A percentile compares a stretch with the other conserved stretches of the same genome.
phyloP scores from a whole-genome alignment of 1,140 invertebrate species.

The Diploscapter pachys region DNA sequence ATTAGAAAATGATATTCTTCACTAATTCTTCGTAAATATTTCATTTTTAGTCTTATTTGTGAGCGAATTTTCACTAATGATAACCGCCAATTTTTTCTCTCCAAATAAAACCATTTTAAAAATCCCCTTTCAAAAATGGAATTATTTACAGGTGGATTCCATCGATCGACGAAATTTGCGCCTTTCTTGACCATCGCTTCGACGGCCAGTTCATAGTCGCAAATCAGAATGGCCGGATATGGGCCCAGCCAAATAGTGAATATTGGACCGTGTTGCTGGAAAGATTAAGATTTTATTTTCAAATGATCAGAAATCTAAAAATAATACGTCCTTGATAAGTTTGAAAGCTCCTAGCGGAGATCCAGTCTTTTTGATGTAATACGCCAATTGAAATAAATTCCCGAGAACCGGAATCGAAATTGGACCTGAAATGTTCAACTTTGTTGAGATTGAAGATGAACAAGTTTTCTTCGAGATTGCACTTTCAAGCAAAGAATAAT shows the following conservation, averaged over 20 bases:
- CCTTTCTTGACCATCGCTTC: slow-evolving; percentile 25
- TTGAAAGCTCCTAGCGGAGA: neutral
- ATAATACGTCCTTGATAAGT: neutral
- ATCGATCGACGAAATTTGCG: slow-evolving; percentile 11
- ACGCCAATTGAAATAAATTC: neutral
- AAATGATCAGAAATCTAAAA: too few species aligned
- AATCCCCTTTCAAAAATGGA: too few species aligned
- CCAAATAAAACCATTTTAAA: too few species aligned
- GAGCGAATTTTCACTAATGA: too few species aligned
- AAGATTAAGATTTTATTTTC: neutral
- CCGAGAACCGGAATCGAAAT: neutral
- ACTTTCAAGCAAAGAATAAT: too few species aligned
- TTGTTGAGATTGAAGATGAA: neutral
- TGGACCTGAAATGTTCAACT: slow-evolving; percentile 4
- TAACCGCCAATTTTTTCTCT: too few species aligned
- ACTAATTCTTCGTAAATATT: too few species aligned
- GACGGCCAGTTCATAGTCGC: slow-evolving; percentile 18
- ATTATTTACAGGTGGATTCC: neutral
- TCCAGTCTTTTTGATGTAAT: neutral
- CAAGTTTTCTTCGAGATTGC: too few species aligned
- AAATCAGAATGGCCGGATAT: slow-evolving; percentile 19
- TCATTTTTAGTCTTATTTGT: too few species aligned
- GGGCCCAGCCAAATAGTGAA: slow-evolving; percentile 29
- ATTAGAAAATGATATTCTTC: too few species aligned
- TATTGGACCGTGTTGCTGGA: slow-evolving; percentile 19